These are phyloP conservation scores for Zaprionus nigranus DNA, from an alignment of 1,140 invertebrate genomes.

Conservation along the genomic window DNA sequence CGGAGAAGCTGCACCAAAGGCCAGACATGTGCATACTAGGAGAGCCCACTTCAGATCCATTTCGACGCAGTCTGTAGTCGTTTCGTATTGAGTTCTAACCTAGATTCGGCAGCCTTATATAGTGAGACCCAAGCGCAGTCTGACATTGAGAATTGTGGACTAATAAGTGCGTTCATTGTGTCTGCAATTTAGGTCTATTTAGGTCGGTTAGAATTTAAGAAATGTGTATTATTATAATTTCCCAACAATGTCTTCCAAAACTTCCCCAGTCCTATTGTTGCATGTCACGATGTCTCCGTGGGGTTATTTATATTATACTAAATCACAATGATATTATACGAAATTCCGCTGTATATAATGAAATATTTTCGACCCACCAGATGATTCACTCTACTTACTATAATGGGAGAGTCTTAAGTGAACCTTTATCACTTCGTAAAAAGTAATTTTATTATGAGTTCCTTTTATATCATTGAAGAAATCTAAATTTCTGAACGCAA, in stretches of 20 bases:
- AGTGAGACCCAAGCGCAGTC: neutral
- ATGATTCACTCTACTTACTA: constrained; percentile 5
- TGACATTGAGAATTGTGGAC: neutral
- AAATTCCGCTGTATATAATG: constrained; percentile 18
- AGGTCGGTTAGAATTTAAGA: neutral
- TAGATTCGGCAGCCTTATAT: neutral
- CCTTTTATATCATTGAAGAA: constrained; percentile 32
- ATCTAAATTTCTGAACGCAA: constrained; percentile 62
- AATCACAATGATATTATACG: constrained; percentile 1
- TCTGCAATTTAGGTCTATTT: constrained; percentile 7
- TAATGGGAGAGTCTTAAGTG: neutral
- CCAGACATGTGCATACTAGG: neutral
- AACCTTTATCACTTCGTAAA: constrained; percentile 3
- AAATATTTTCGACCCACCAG: neutral
- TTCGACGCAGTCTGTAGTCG: neutral
- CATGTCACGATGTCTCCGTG: neutral
- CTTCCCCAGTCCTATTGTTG: neutral
- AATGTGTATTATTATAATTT: neutral
- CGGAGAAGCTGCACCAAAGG: neutral
- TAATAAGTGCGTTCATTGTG: neutral
- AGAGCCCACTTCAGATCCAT: neutral
- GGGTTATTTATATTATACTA: neutral
- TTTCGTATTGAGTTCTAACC: neutral
- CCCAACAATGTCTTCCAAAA: neutral
- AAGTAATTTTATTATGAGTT: neutral